Percentiles rank a stretch among this genome's conserved stretches.
phyloP scores from a whole-genome alignment of 2,797 vertebrate genomes.

The Sebastes diploproa region DNA sequence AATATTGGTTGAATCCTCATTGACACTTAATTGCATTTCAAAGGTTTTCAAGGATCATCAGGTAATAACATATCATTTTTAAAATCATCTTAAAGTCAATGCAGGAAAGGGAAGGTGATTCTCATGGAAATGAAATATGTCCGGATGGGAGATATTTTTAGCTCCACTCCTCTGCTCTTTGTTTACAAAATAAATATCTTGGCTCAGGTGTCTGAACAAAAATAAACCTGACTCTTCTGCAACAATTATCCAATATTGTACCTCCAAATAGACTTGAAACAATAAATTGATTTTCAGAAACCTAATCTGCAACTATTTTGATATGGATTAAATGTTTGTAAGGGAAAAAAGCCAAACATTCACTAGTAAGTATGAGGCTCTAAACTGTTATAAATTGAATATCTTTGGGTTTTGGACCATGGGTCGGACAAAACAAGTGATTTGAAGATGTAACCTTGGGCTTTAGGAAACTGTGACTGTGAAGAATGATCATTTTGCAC shows the following conservation, averaged over 20 bases:
- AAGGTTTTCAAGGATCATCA: background rate
- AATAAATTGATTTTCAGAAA: background rate
- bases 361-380: background rate
- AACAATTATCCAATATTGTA: background rate
- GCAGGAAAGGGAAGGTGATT: background rate
- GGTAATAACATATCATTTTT: background rate
- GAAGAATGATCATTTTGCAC: too few species aligned
- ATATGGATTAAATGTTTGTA: background rate
- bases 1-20: background rate
- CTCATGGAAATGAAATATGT: background rate
- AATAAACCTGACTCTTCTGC: background rate
- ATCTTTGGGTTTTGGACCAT: background rate
- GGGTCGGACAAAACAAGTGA: background rate
- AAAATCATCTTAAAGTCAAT: background rate
- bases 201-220: background rate
- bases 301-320: background rate
- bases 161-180: background rate
- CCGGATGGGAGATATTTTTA: background rate
- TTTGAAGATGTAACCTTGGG: background rate
- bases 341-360: background rate
- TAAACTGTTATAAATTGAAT: background rate
- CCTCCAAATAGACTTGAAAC: background rate
- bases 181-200: constrained; percentile 35
- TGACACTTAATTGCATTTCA: background rate
- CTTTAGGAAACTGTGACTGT: background rate